Percentiles rank a stretch among this genome's conserved stretches.
Evolutionary conservation across 2,888 invertebrate genomes (phyloP).

Genomic region (Sesamia inferens): DNA sequence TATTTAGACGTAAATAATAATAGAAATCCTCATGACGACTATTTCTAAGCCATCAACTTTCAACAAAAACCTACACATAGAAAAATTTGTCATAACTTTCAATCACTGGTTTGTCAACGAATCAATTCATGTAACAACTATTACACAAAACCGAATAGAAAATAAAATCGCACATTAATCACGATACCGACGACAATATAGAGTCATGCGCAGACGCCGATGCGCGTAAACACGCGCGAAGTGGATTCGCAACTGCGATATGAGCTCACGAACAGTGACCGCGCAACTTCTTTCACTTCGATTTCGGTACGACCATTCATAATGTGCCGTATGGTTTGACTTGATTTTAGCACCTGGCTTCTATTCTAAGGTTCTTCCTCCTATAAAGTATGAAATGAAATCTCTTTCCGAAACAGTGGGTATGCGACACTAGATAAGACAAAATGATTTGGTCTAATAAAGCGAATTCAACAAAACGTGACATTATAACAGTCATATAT

Average conservation of each 20-base stretch:
- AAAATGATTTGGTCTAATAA: not conserved
- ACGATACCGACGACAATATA: conserved; percentile 57
- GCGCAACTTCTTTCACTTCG: conserved; percentile 85
- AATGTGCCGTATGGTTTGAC: conserved; percentile 56
- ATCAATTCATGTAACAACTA: conserved; percentile 40
- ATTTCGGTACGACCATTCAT: conserved; percentile 65
- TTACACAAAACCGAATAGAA: conserved; percentile 51
- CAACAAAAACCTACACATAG: conserved; percentile 21
- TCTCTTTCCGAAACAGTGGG: not conserved
- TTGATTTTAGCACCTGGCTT: conserved; percentile 45
- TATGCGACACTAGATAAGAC: not conserved
- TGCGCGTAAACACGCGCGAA: conserved; percentile 81
- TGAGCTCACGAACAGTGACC: conserved; percentile 65
- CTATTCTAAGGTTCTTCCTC: not conserved
- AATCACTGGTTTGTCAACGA: conserved; percentile 43
- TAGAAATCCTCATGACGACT: conserved; percentile 11
- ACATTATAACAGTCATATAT: not conserved
- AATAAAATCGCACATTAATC: conserved; percentile 58
- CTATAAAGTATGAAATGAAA: not conserved
- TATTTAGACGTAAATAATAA: not conserved
- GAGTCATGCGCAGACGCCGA: conserved; percentile 64
- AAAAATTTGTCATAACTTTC: conserved; percentile 20
- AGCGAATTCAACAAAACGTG: not conserved
- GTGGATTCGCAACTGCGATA: conserved; percentile 79
- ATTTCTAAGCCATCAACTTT: not conserved